Conservation (phyloP, 2,113 vertebrate genomes). For the Leptosomus discolor region DNA sequence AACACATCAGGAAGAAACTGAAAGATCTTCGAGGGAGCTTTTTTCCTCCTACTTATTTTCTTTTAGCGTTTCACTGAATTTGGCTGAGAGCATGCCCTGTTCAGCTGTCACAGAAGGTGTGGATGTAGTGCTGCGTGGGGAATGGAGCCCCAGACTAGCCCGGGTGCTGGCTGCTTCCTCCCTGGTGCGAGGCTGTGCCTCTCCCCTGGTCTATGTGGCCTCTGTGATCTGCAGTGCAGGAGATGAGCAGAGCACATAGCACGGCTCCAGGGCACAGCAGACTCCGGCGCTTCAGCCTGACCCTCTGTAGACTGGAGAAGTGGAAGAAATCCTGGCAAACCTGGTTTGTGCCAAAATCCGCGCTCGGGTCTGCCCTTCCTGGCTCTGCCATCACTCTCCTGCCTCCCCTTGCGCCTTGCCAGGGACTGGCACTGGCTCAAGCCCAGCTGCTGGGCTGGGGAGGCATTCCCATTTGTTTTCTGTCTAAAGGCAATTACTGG, state of each 20-base stretch:
- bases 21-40: background rate
- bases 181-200: fast-evolving
- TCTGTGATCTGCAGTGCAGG: background rate
- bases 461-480: background rate
- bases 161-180: fast-evolving
- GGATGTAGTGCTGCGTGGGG: fast-evolving
- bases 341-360: background rate
- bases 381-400: background rate
- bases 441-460: background rate
- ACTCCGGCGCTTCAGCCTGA: background rate
- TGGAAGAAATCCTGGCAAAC: background rate
- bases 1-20: background rate
- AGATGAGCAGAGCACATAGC: fast-evolving
- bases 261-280: background rate
- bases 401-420: fast-evolving
- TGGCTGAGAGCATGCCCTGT: background rate
- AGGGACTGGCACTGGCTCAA: background rate
- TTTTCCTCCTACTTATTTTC: background rate
- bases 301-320: background rate
- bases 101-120: background rate
- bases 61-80: background rate
- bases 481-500: background rate
- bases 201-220: background rate
- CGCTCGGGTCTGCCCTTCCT: background rate
- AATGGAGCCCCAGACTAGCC: background rate